phyloP scores from a whole-genome alignment of 1,140 invertebrate genomes.

The Drosophila prosaltans region DNA sequence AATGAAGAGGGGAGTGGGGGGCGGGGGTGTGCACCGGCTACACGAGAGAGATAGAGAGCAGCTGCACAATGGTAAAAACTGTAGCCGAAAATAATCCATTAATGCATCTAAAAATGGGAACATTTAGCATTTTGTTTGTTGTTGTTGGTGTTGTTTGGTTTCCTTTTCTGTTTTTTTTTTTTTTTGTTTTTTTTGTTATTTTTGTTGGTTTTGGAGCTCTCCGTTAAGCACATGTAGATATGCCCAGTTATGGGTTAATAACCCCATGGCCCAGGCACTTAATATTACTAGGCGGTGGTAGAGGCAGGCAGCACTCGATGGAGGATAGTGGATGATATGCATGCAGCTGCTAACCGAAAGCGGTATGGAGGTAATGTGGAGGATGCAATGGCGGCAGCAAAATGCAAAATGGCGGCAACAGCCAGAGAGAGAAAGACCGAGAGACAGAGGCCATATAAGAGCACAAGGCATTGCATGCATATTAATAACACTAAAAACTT shows the following conservation, averaged over 20 bases:
- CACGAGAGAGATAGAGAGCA: neutral
- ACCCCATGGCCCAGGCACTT: slow-evolving; percentile 63
- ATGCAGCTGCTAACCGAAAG: slow-evolving; percentile 51
- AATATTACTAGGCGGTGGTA: slow-evolving; percentile 57
- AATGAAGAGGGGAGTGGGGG: too few relatives aligned
- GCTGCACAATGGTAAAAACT: slow-evolving; percentile 18
- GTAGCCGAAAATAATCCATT: slow-evolving; percentile 61
- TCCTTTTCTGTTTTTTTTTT: neutral
- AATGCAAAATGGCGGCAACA: slow-evolving; percentile 65
- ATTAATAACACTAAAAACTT: slow-evolving; percentile 78
- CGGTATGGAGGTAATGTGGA: slow-evolving; percentile 30
- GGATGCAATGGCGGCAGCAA: slow-evolving; percentile 57
- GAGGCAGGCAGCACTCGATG: slow-evolving; percentile 42
- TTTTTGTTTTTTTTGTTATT: slow-evolving; percentile 10
- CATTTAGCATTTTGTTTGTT: slow-evolving; percentile 27
- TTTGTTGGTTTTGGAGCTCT: slow-evolving; percentile 10
- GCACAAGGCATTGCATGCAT: slow-evolving; percentile 69
- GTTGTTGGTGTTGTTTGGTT: neutral
- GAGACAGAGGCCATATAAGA: slow-evolving; percentile 4
- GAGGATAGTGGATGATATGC: slow-evolving; percentile 19
- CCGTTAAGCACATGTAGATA: slow-evolving; percentile 68
- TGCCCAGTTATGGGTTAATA: slow-evolving; percentile 73
- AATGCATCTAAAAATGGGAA: slow-evolving; percentile 62
- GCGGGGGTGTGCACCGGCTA: too few relatives aligned
- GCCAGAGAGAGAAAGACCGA: slow-evolving; percentile 22